Evolutionary conservation across 2,888 invertebrate genomes (phyloP).

Genomic region (Serrognathus titanus): DNA sequence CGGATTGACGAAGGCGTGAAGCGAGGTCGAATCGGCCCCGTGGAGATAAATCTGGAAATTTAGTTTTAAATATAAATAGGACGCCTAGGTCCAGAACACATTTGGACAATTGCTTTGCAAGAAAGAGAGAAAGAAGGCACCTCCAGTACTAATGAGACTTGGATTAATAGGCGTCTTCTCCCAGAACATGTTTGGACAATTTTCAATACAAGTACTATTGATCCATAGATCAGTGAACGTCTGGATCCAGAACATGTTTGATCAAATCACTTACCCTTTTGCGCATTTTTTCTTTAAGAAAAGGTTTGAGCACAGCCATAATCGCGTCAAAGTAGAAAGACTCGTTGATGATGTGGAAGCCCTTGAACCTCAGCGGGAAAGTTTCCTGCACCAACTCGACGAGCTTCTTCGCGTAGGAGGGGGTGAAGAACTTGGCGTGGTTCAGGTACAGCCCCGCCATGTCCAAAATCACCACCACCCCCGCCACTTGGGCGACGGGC

Average conservation of each 20-base stretch:
- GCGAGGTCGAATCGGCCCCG: constrained; percentile 53
- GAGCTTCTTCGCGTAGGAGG: constrained; percentile 49
- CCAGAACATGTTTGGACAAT: too few relatives aligned
- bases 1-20: constrained; percentile 54
- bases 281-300: constrained; percentile 74
- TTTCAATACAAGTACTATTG: too few relatives aligned
- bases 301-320: constrained; percentile 75
- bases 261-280: too few relatives aligned
- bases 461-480: constrained; percentile 52
- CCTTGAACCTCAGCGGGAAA: constrained; percentile 51
- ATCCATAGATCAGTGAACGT: too few relatives aligned
- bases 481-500: constrained; percentile 56
- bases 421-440: constrained; percentile 53
- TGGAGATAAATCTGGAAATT: constrained; percentile 53
- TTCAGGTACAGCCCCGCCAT: constrained; percentile 50
- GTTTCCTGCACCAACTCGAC: constrained; percentile 53
- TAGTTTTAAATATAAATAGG: too few relatives aligned
- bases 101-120: too few relatives aligned
- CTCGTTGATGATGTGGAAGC: constrained; percentile 51
- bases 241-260: too few relatives aligned
- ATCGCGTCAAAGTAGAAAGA: constrained; percentile 51
- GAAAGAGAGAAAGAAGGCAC: too few relatives aligned
- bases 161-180: too few relatives aligned
- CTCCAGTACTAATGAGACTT: too few relatives aligned
- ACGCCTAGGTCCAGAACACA: too few relatives aligned